phyloP scores from a whole-genome alignment of 2,113 vertebrate species.

The Zosterops japonicus region DNA sequence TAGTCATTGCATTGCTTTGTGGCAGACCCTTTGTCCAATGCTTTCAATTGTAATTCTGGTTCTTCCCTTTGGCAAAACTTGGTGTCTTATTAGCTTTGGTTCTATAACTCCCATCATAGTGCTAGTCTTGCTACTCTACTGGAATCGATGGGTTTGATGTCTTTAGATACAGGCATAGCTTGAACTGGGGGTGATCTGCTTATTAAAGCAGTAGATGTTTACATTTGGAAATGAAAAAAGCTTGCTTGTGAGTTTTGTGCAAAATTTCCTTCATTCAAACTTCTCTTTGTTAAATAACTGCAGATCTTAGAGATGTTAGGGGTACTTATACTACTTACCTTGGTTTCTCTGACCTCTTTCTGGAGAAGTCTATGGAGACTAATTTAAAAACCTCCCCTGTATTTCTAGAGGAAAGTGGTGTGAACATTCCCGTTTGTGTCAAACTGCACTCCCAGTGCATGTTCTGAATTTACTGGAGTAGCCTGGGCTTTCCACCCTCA shows the following conservation, averaged over 20 bases:
- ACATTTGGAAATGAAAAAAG: neutral
- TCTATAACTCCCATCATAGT: neutral
- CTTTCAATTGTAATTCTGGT: neutral
- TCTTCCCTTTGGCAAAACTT: neutral
- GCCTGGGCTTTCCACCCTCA: neutral
- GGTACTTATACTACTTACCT: neutral
- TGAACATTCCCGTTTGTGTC: neutral
- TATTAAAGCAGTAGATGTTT: neutral
- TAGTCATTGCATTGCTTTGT: neutral
- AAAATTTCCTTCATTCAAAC: neutral
- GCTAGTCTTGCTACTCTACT: neutral
- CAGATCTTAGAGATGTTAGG: neutral
- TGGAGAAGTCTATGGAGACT: neutral
- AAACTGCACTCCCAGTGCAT: neutral
- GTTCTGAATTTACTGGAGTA: neutral
- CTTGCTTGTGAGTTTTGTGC: neutral
- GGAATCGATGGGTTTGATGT: neutral
- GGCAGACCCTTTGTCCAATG: neutral
- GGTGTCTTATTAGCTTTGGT: neutral
- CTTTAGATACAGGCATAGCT: neutral
- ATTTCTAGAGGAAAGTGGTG: neutral
- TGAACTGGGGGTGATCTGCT: neutral
- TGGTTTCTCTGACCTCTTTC: neutral
- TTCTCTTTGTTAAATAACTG: neutral
- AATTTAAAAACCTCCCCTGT: neutral